These are phyloP conservation scores for Drosophila setifemur DNA, from an alignment of 1,140 invertebrate species.

Conservation along the genomic window DNA sequence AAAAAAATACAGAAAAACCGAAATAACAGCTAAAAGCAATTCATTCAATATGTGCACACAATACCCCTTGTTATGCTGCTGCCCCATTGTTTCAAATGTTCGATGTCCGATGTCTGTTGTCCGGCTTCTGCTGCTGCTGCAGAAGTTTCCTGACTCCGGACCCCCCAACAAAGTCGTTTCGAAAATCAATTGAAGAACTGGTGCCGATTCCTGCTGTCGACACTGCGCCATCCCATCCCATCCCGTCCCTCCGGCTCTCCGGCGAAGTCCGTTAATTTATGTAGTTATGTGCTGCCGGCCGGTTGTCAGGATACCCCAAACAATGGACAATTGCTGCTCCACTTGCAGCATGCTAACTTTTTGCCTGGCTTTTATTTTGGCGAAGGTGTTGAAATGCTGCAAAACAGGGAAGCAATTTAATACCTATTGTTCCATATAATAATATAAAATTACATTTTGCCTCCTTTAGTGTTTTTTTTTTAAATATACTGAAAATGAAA, in stretches of 20 bases:
- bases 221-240: constrained; percentile 38
- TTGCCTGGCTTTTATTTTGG: constrained; percentile 9
- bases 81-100: constrained; percentile 57
- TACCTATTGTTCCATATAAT: no score
- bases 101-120: constrained; percentile 9
- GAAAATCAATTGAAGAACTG: constrained; percentile 73
- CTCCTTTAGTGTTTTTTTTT: no score
- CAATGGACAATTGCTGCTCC: constrained; percentile 52
- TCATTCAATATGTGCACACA: constrained; percentile 67
- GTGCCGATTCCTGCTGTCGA: constrained; percentile 78
- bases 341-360: constrained; percentile 5
- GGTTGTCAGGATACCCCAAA: constrained; percentile 35
- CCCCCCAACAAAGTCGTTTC: constrained; percentile 68
- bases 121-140: constrained; percentile 1
- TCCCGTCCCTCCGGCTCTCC: background rate
- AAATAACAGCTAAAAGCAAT: constrained; percentile 54
- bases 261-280: constrained; percentile 65
- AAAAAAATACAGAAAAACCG: background rate
- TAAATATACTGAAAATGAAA: no score
- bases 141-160: constrained; percentile 25
- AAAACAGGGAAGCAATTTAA: background rate
- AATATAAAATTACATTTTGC: no score
- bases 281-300: constrained; percentile 53
- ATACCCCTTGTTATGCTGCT: constrained; percentile 56
- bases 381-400: constrained; percentile 56